A percentile compares a stretch with the other conserved stretches of the same genome.
Conservation (phyloP, 2,797 vertebrate species). For the Enteromius afrohamiltoni region DNA sequence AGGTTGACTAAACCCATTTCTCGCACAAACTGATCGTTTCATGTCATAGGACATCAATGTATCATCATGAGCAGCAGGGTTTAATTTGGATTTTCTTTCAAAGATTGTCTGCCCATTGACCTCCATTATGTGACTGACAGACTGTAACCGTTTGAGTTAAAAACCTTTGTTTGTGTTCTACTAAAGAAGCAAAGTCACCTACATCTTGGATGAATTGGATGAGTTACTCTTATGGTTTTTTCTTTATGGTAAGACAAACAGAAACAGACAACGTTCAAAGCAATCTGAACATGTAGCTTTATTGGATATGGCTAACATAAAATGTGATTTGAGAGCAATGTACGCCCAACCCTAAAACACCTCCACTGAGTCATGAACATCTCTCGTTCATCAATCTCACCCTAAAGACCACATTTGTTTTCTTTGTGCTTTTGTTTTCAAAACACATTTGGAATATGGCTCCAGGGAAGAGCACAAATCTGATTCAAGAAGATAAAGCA, state of each 20-base stretch:
- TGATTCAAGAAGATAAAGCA: constrained; percentile 43
- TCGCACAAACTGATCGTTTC: too few relatives aligned
- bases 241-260: background rate
- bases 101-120: too few relatives aligned
- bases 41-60: too few relatives aligned
- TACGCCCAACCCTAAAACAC: background rate
- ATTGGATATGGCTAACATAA: constrained; percentile 47
- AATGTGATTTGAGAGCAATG: constrained; percentile 47
- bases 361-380: constrained; percentile 15
- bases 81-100: too few relatives aligned
- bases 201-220: too few relatives aligned
- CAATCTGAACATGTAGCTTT: constrained; percentile 30
- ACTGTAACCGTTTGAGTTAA: too few relatives aligned
- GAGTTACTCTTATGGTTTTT: background rate
- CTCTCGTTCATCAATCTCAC: constrained; percentile 26
- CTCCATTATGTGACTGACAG: too few relatives aligned
- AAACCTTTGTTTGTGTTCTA: too few relatives aligned
- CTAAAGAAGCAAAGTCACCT: too few relatives aligned
- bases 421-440: constrained; percentile 41
- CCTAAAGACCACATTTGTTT: constrained; percentile 38
- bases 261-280: constrained; percentile 38
- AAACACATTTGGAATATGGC: constrained; percentile 40
- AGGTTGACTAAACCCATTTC: too few relatives aligned
- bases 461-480: constrained; percentile 35
- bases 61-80: too few relatives aligned